Evolutionary conservation across 2,888 invertebrate species (phyloP).

Genomic region (Caenorhabditis wallacei): DNA sequence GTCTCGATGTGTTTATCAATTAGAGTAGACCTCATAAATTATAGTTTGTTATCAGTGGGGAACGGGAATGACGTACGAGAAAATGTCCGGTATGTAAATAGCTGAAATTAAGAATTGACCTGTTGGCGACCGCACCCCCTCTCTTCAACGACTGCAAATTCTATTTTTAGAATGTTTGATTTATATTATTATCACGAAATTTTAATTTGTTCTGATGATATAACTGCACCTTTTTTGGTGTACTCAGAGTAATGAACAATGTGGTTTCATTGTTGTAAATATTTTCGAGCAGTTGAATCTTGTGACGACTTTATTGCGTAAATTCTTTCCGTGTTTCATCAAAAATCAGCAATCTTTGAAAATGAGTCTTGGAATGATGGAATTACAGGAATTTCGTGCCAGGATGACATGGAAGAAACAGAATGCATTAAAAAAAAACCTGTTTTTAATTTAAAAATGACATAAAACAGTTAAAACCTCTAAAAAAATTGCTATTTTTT

Average conservation of each 20-base stretch:
- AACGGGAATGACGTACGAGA: slow-evolving; percentile 33
- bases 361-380: neutral
- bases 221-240: neutral
- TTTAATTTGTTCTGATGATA: slow-evolving; percentile 6
- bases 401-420: too few relatives aligned
- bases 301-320: neutral
- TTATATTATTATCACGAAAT: slow-evolving; percentile 20
- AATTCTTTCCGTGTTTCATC: neutral
- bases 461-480: too few relatives aligned
- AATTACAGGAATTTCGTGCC: neutral
- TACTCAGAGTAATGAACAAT: neutral
- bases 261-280: neutral
- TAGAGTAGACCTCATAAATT: slow-evolving; percentile 44
- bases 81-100: slow-evolving; percentile 37
- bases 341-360: too few relatives aligned
- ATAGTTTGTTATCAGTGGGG: slow-evolving; percentile 29
- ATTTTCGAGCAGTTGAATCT: neutral
- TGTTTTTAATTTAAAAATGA: too few relatives aligned
- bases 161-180: slow-evolving; percentile 37
- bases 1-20: slow-evolving; percentile 15
- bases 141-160: neutral
- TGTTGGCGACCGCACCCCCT: slow-evolving; percentile 11
- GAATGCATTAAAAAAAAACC: too few relatives aligned
- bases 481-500: too few relatives aligned
- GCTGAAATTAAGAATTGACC: neutral